Evolutionary conservation across 1,140 invertebrate species (phyloP).

Genomic region (Pogonus chalceus): DNA sequence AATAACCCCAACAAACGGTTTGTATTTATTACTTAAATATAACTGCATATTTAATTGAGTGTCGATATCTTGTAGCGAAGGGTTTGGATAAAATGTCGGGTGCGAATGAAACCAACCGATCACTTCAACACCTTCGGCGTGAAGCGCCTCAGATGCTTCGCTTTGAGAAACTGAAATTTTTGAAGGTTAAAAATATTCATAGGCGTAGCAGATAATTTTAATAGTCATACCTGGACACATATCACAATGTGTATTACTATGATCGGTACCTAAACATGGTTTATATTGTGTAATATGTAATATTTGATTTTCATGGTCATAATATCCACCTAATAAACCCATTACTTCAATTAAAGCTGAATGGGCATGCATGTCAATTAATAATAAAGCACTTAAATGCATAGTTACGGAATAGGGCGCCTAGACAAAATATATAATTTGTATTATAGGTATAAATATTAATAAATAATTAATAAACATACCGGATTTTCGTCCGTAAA

Average conservation of each 20-base stretch:
- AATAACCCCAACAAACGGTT: constrained; percentile 48
- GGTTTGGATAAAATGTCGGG: constrained; percentile 51
- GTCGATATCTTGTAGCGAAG: constrained; percentile 49
- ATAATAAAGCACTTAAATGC: constrained; percentile 45
- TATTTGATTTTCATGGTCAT: constrained; percentile 25
- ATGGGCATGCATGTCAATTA: constrained; percentile 62
- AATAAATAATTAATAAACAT: constrained; percentile 20
- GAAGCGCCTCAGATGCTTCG: constrained; percentile 43
- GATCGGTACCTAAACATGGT: constrained; percentile 43
- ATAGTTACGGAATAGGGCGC: constrained; percentile 51
- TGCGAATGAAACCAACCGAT: constrained; percentile 60
- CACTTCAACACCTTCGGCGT: constrained; percentile 37
- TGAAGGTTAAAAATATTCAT: no score
- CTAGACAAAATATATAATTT: constrained; percentile 31
- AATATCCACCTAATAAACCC: constrained; percentile 55
- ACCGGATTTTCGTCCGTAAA: constrained; percentile 43
- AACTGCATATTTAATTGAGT: constrained; percentile 48
- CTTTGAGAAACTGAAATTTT: constrained; percentile 41
- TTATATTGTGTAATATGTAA: constrained; percentile 42
- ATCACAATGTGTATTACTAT: constrained; percentile 59
- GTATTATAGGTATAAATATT: neutral
- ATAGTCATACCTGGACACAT: constrained; percentile 56
- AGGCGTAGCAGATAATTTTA: neutral
- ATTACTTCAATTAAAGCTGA: constrained; percentile 57
- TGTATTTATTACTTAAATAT: constrained; percentile 40